phyloP scores from a whole-genome alignment of 2,888 invertebrate species.

The Stratiomys singularior region DNA sequence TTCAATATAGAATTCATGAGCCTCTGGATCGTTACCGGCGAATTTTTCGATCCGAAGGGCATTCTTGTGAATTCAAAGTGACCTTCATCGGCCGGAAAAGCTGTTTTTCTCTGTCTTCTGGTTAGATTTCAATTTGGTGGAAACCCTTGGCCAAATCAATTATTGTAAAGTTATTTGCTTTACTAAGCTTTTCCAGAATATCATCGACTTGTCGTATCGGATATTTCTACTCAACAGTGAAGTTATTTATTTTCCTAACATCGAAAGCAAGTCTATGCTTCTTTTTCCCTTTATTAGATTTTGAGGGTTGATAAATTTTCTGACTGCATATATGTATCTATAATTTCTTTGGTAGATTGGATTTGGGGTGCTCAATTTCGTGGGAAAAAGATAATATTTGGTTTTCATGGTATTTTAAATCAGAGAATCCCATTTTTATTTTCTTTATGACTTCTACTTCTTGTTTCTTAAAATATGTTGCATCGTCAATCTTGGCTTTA shows the following conservation, averaged over 20 bases:
- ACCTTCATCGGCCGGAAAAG: no score
- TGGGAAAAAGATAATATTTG: not conserved
- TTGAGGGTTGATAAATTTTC: conserved; percentile 47
- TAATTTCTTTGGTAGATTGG: conserved; percentile 47
- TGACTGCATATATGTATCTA: conserved; percentile 48
- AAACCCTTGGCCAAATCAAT: conserved; percentile 34
- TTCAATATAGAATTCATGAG: conserved; percentile 54
- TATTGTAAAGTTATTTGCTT: conserved; percentile 12
- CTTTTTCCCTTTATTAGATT: conserved; percentile 23
- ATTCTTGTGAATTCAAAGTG: conserved; percentile 56
- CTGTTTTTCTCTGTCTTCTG: no score
- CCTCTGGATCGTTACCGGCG: conserved; percentile 54
- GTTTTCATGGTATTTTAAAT: not conserved
- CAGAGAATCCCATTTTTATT: not conserved
- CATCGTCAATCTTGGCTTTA: not conserved
- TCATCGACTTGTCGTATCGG: conserved; percentile 46
- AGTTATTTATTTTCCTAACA: conserved; percentile 48
- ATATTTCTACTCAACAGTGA: conserved; percentile 19
- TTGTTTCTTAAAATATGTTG: not conserved
- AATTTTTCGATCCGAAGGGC: conserved; percentile 61
- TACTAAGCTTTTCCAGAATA: conserved; percentile 51
- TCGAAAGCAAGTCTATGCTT: conserved; percentile 3
- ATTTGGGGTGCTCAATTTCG: not conserved
- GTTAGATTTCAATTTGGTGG: no score
- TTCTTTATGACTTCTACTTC: not conserved